Percentiles rank a stretch among this genome's conserved stretches.
Conservation (phyloP, 2,888 invertebrate species). For the Arctia plantaginis region DNA sequence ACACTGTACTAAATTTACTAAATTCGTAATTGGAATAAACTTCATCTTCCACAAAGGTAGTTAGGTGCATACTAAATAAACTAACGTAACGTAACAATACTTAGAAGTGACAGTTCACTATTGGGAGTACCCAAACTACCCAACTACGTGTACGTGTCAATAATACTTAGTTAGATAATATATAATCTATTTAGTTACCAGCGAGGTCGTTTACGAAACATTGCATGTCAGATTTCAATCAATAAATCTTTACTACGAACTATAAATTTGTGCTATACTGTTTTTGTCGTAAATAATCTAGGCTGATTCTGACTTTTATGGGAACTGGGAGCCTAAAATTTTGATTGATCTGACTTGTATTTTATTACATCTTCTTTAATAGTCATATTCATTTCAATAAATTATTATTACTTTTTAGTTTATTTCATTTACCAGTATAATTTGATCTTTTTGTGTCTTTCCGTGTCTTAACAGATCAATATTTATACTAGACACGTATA, state of each 20-base stretch:
- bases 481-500: no score
- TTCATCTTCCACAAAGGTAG: background rate
- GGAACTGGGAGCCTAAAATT: background rate
- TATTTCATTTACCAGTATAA: no score
- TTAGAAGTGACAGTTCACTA: background rate
- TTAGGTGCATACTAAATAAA: constrained; percentile 4
- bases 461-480: no score
- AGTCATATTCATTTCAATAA: no score
- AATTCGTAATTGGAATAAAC: constrained; percentile 4
- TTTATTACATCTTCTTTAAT: background rate
- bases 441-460: no score
- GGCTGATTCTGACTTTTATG: background rate
- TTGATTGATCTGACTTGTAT: background rate
- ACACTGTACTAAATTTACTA: background rate
- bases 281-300: background rate
- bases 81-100: background rate
- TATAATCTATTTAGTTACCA: background rate
- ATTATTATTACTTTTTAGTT: no score
- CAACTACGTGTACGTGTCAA: background rate
- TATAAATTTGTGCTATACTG: background rate
- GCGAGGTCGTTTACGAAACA: background rate
- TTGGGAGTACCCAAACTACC: background rate
- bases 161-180: background rate
- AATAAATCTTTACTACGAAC: background rate
- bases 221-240: constrained; percentile 1